Base-by-base conservation (phyloP, 2,113 vertebrate genomes). In the Delphinapterus leucas region DNA sequence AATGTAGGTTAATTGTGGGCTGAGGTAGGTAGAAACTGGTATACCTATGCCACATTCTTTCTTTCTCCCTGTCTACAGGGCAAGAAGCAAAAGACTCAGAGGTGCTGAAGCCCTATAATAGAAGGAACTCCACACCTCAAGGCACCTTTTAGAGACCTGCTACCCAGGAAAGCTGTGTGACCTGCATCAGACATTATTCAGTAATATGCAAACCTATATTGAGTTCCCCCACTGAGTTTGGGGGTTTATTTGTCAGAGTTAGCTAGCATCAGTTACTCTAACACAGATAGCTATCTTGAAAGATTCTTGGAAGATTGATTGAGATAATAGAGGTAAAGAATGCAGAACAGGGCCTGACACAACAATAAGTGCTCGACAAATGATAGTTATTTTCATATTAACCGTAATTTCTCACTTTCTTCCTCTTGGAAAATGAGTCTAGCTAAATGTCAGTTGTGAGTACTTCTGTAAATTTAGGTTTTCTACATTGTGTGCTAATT, bases 371-470 rank as follows among this genome's bases (percentile, higher is more conserved):
- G 47, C 8, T 65, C 33, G 11, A 53, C 55, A 88, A 53, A 67
- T 55, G 26, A 58, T 23, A 70, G n/a, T 49, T 85, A 77, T 44
- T 96, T 96, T 96, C 80, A 90, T 80, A 58, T 68, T 76, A 90
- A 93, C n/a, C 4, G 23, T 44, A 88, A 79, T 74, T 91, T 55
- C 38, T 26, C 31, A n/a, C 74, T 81, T 55, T 81, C 53, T 65
- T 49, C 47, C 7, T 73, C 68, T 90, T 65, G 9, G 49, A 80
- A 86, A 90, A 41, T 55, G 33, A 70, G 93, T 71, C 28, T 67
- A 70, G 41, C 5, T 53, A 47, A 89, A 68, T 31, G 71, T 3
- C 49, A 61, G 20, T 49, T n/a, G 44, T 28, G 61, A 61, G 28
- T 53, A 49, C 23, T 90, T 95, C 28, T 26, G n/a, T 49, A 95